Evolutionary conservation across 2,113 vertebrate genomes (phyloP).

Genomic region (Xiphophorus couchianus): DNA sequence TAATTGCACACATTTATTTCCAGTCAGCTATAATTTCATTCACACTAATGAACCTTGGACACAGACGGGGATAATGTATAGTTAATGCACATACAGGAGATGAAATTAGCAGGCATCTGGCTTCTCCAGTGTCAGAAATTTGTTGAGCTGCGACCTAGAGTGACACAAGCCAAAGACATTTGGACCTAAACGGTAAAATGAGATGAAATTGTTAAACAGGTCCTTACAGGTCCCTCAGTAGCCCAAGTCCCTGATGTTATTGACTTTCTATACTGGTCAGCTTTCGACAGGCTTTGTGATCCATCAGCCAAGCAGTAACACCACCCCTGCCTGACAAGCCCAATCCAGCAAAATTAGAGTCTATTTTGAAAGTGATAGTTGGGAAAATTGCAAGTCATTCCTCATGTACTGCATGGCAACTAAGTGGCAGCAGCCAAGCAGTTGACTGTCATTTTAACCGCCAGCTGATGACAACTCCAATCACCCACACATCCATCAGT

Average conservation of each 20-base stretch:
- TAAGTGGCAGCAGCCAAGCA: constrained; percentile 74
- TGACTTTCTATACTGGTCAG: constrained; percentile 45
- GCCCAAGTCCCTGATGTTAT: constrained; percentile 17
- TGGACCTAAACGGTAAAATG: constrained; percentile 7
- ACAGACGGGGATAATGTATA: constrained; percentile 73
- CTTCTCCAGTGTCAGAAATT: constrained; percentile 63
- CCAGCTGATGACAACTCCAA: constrained; percentile 73
- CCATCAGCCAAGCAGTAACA: constrained; percentile 47
- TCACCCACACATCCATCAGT: constrained; percentile 59
- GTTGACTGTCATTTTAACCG: constrained; percentile 73
- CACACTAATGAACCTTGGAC: constrained; percentile 74
- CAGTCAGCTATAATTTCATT: constrained; percentile 75
- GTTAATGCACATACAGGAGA: constrained; percentile 74
- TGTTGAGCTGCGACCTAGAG: constrained; percentile 36
- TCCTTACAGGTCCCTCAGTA: background rate
- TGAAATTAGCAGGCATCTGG: constrained; percentile 47
- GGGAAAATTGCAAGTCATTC: constrained; percentile 80
- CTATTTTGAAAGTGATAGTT: constrained; percentile 80
- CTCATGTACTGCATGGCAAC: constrained; percentile 71
- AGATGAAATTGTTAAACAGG: constrained; percentile 16
- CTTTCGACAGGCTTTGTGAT: constrained; percentile 58
- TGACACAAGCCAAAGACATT: constrained; percentile 21
- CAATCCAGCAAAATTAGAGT: constrained; percentile 75
- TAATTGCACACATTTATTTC: constrained; percentile 75
- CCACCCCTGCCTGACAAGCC: constrained; percentile 66